Evolutionary conservation across 1,140 invertebrate species (phyloP), one percentile per base, ranked within the genome.

Genomic region (Drosophila persimilis): DNA sequence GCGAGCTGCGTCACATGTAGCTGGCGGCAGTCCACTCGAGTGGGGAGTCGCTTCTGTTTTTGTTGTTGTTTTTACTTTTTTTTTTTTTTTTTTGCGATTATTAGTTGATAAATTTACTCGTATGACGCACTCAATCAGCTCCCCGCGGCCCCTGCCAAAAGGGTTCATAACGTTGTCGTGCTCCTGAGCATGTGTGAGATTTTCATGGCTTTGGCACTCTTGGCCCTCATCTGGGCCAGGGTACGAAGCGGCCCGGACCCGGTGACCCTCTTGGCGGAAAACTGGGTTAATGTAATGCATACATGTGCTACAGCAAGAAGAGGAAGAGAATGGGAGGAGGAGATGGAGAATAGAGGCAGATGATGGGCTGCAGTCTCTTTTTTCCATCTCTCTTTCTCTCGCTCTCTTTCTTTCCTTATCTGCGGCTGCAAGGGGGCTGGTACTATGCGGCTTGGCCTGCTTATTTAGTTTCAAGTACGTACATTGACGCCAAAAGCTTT

Each of bases 271-370:
- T 61, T 75, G 62, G 71, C 71, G 24, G 48, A 63, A 51, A 85
- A 85, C 81, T 85, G 81, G 81, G 81, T 85, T 85, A 85, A 85
- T 85, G 81, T 86, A 85, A 85, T 85, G 81, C 81, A 85, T 76
- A 75, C 41, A 48, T 44, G 55, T 65, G 50, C 52, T 52, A 56
- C 20, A 35, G 58, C 22, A 26, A 31, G 44, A 44, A 20, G 20
- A 35, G 20, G 20, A 20, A 20, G 20, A 20, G 20, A 20, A 26
- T 26, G 24, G 66, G 24, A 41, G 39, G 46, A 43, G 9, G 13
- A 35, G n/a, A 17, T 51, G 65, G 24, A 44, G 22, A 39, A 39
- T 20, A 8, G 3, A 20, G 41, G 54, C 41, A 47, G 46, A 43
- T 20, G 54, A 29, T 54, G 50, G 24, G 65, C 54, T 58, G 64